Evolutionary conservation across 1,140 invertebrate genomes (phyloP).

Genomic region (Gerris buenoi): DNA sequence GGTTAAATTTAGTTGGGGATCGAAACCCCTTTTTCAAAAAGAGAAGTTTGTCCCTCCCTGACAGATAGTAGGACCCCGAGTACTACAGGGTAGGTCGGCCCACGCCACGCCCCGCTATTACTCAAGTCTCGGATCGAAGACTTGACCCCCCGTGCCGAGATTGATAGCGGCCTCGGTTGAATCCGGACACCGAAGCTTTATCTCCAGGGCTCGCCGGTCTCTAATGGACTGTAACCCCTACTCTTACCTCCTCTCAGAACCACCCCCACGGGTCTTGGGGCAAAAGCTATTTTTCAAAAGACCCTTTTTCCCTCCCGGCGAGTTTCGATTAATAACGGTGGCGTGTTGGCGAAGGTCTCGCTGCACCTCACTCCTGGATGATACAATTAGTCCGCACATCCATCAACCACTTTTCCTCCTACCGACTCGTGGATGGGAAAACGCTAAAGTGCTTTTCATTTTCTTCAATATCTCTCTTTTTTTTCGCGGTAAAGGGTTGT

Average conservation of each 20-base stretch:
- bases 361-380: not conserved
- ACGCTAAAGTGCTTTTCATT: not conserved
- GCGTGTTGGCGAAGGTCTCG: not conserved
- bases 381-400: not conserved
- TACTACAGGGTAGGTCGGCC: too few relatives aligned
- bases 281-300: not conserved
- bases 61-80: too few relatives aligned
- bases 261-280: not conserved
- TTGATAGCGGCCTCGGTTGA: not conserved
- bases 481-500: too few relatives aligned
- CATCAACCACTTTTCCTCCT: not conserved
- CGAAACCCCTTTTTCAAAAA: too few relatives aligned
- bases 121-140: not conserved
- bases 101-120: not conserved
- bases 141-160: not conserved
- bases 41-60: too few relatives aligned
- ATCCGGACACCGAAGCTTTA: not conserved
- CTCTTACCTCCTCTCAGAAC: not conserved
- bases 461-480: too few relatives aligned
- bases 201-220: not conserved
- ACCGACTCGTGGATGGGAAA: not conserved
- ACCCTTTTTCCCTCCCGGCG: not conserved
- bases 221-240: not conserved
- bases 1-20: too few relatives aligned
- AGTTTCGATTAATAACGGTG: not conserved